Conservation (phyloP, 2,888 invertebrate genomes). For the Orthosia gracilis region DNA sequence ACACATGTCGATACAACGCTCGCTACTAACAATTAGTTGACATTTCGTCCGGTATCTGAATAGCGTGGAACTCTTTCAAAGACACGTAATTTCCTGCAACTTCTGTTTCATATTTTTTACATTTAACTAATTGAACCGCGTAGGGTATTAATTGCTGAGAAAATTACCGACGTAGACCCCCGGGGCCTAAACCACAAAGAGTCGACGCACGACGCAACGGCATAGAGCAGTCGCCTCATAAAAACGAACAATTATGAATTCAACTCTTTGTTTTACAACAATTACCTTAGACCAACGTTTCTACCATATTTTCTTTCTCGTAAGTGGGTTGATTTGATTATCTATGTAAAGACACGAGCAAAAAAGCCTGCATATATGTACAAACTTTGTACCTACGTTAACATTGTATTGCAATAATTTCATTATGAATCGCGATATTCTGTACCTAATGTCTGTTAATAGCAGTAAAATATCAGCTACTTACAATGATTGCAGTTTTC, state of each 20-base stretch:
- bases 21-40: conserved; percentile 76
- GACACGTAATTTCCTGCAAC: conserved; percentile 81
- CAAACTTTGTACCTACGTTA: conserved; percentile 14
- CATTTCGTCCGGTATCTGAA: conserved; percentile 76
- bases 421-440: conserved; percentile 17
- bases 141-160: conserved; percentile 89
- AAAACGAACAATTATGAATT: conserved; percentile 85
- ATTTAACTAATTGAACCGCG: conserved; percentile 85
- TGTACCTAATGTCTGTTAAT: conserved; percentile 7
- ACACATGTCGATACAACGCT: conserved; percentile 80
- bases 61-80: conserved; percentile 78
- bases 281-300: conserved; percentile 78
- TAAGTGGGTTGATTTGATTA: conserved; percentile 71
- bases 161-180: conserved; percentile 83
- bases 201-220: conserved; percentile 70
- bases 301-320: conserved; percentile 77
- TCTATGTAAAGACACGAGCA: conserved; percentile 50
- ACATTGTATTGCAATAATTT: not conserved
- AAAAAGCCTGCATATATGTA: conserved; percentile 37
- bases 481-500: conserved; percentile 28
- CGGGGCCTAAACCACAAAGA: conserved; percentile 86
- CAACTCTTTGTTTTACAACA: conserved; percentile 80
- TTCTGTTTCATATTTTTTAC: conserved; percentile 86
- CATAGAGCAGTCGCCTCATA: conserved; percentile 77
- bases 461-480: not conserved